Percentiles rank a stretch among this genome's conserved stretches.
These are phyloP conservation scores for Babylonia areolata DNA, from an alignment of 1,140 invertebrate species.

Conservation along the genomic window DNA sequence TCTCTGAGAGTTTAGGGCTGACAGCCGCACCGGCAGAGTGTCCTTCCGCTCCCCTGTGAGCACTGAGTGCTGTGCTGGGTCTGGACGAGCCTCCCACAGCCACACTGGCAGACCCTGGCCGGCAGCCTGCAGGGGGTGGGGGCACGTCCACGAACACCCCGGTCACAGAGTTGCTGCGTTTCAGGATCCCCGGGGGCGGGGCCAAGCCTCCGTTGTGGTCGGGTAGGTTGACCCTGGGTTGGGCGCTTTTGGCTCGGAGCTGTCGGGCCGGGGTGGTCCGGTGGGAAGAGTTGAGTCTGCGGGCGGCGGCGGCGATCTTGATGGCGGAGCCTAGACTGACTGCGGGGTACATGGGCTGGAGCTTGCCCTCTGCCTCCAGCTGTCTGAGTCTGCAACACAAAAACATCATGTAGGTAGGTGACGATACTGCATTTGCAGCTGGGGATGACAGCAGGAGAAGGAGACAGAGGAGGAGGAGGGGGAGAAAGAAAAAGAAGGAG, in stretches of 20 bases:
- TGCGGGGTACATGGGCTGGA: constrained; percentile 49
- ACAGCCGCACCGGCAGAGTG: neutral
- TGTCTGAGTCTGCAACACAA: constrained; percentile 48
- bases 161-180: constrained; percentile 65
- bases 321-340: constrained; percentile 62
- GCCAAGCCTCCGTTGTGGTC: constrained; percentile 22
- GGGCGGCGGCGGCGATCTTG: constrained; percentile 68
- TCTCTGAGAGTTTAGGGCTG: too few species aligned
- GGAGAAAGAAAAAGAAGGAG: too few species aligned
- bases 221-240: constrained; percentile 13
- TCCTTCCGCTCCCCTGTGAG: too few species aligned
- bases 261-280: constrained; percentile 24
- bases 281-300: constrained; percentile 45
- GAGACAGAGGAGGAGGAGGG: too few species aligned
- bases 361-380: constrained; percentile 63
- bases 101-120: constrained; percentile 26
- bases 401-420: too few species aligned
- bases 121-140: constrained; percentile 1
- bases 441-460: too few species aligned
- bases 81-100: neutral
- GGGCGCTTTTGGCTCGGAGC: constrained; percentile 24
- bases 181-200: constrained; percentile 39
- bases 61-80: neutral
- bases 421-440: too few species aligned
- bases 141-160: constrained; percentile 65